Conservation (phyloP, 2,113 vertebrate genomes). For the Stercorarius parasiticus region DNA sequence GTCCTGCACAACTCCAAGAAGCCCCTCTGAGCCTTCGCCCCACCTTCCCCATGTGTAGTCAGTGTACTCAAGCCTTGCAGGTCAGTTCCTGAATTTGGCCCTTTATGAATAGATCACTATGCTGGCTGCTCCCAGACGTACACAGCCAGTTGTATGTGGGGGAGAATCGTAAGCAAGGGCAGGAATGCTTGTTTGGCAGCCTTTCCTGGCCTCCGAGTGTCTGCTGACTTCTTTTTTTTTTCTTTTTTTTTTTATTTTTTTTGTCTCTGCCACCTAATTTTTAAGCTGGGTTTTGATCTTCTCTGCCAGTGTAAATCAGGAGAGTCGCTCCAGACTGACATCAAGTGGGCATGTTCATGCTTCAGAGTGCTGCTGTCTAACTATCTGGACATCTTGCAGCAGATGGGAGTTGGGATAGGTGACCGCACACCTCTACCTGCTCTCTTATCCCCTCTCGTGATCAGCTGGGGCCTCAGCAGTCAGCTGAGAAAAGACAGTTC, state of each 20-base stretch:
- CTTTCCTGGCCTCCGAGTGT: background rate
- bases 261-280: conserved; percentile 24
- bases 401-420: background rate
- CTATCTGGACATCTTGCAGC: background rate
- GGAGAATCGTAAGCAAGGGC: conserved; percentile 21
- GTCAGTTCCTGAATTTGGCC: conserved; percentile 44
- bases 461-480: background rate
- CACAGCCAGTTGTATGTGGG: conserved; percentile 48
- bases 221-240: background rate
- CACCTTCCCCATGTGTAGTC: background rate
- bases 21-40: background rate
- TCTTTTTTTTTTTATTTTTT: background rate
- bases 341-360: background rate
- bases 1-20: conserved; percentile 15
- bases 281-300: background rate
- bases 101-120: conserved; percentile 71
- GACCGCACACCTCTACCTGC: background rate
- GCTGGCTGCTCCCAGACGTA: conserved; percentile 35
- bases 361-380: background rate
- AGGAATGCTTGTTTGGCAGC: conserved; percentile 63
- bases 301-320: background rate
- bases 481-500: background rate
- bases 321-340: background rate
- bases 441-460: background rate
- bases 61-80: conserved; percentile 36